These are phyloP conservation scores for Erythrolamprus reginae DNA, from an alignment of 2,113 vertebrate species.

Conservation along the genomic window DNA sequence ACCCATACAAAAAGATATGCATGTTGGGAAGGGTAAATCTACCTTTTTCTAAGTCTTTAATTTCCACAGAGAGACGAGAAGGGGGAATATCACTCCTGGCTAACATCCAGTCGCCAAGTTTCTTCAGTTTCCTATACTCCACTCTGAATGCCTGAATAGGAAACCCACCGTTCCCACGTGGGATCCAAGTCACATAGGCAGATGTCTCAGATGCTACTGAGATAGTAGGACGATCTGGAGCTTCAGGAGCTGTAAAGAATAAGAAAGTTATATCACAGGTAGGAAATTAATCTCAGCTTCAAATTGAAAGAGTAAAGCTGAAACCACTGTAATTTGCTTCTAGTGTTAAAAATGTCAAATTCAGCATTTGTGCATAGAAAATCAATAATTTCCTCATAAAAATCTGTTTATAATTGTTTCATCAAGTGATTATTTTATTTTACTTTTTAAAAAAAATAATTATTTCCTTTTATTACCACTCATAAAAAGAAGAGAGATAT, in stretches of 20 bases:
- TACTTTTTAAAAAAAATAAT: neutral
- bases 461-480: neutral
- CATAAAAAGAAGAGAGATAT: neutral
- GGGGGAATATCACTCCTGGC: slow-evolving; percentile 92
- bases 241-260: slow-evolving; percentile 83
- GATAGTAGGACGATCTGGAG: slow-evolving; percentile 94
- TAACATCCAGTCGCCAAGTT: slow-evolving; percentile 87
- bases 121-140: slow-evolving; percentile 90
- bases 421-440: neutral
- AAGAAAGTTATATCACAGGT: neutral
- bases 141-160: slow-evolving; percentile 95
- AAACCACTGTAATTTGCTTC: neutral
- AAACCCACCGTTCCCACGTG: slow-evolving; percentile 91
- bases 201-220: slow-evolving; percentile 93
- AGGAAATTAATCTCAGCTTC: neutral
- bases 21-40: slow-evolving; percentile 9
- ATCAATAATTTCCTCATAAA: neutral
- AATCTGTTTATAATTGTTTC: neutral
- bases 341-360: neutral
- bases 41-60: slow-evolving; percentile 93
- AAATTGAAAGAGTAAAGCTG: neutral
- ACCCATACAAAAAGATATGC: neutral
- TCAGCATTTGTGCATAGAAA: neutral
- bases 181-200: slow-evolving; percentile 96
- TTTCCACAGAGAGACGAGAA: slow-evolving; percentile 93